Evolutionary conservation across 2,888 invertebrate species (phyloP), one percentile per base, ranked within the genome.

Genomic region (Diachrysia chrysitis): DNA sequence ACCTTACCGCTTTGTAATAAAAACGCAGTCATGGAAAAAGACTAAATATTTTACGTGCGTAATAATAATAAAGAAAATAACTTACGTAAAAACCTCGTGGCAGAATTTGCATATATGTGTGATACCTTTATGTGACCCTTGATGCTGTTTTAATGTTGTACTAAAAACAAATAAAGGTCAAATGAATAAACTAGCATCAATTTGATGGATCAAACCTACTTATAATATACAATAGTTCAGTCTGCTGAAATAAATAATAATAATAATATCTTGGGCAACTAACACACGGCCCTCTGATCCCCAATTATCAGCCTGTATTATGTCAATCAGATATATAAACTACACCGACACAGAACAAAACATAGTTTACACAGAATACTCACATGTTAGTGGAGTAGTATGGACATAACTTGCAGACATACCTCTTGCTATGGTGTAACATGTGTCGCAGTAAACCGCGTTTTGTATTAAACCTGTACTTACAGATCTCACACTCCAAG

Each of bases 41-140:
- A 25, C 2, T 25, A 3, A 25, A 32, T 32, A 32, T n/a, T 32
- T 10, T 10, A 1, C 0, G 10, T 32, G 10, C 1, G 10, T 32
- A 10, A 32, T n/a, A n/a, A n/a, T n/a, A 32, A 10, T 25, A 37
- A 16, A 23, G n/a, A 2, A 37, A 48, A n/a, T n/a, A 21, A 89
- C 94, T 92, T 74, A 95, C 95, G 91, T 91, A 23, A 92, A 93
- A 4, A 93, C 84, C 79, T 95, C 94, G 12, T 94, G 92, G 63
- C 95, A 95, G 64, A 91, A 88, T 69, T 94, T 93, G 76, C 95
- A 95, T 58, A 93, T 93, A 74, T 95, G 93, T 0, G 93, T 94
- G 0, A 94, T 91, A 0, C 95, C 95, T 78, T 92, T 92, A 60
- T 95, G 95, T 91, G 94, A 94, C 0, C 92, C 83, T 70, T 93